These are phyloP conservation scores for Sparidentex hasta DNA, from an alignment of 2,797 vertebrate species.

Conservation along the genomic window DNA sequence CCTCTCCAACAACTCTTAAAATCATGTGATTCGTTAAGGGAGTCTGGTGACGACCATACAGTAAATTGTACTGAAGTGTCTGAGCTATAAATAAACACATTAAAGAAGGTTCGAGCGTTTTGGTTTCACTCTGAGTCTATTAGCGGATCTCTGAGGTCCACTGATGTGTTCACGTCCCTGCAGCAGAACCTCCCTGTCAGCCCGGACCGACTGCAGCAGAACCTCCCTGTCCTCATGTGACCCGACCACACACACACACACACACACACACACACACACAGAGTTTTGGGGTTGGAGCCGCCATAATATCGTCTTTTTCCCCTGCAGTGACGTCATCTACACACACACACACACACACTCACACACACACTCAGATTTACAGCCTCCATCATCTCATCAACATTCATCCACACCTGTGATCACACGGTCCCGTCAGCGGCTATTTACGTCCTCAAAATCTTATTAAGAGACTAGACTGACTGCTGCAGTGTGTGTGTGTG, in stretches of 20 bases:
- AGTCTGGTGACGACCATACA: no score
- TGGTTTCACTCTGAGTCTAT: background rate
- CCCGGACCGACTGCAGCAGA: constrained; percentile 7
- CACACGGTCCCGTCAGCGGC: constrained; percentile 28
- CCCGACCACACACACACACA: constrained; percentile 4
- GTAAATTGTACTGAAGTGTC: no score
- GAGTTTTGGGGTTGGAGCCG: constrained; percentile 24
- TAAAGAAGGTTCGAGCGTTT: background rate
- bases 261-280: background rate
- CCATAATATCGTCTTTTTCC: constrained; percentile 2
- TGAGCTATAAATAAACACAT: no score
- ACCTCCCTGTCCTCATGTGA: constrained; percentile 25
- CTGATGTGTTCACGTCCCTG: background rate
- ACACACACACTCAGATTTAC: no score
- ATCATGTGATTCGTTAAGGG: no score
- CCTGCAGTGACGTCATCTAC: constrained; percentile 68
- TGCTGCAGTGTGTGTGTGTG: constrained; percentile 34
- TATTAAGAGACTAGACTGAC: constrained; percentile 72
- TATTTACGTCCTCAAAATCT: constrained; percentile 74
- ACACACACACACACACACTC: background rate
- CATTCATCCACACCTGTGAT: constrained; percentile 31
- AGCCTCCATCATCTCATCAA: background rate
- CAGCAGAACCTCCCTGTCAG: background rate
- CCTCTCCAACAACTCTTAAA: no score
- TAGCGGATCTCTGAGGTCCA: background rate